Percentiles rank a stretch among this genome's conserved stretches.
These are phyloP conservation scores for Ptychadena robeensis DNA, from an alignment of 2,797 vertebrate genomes.

Conservation along the genomic window DNA sequence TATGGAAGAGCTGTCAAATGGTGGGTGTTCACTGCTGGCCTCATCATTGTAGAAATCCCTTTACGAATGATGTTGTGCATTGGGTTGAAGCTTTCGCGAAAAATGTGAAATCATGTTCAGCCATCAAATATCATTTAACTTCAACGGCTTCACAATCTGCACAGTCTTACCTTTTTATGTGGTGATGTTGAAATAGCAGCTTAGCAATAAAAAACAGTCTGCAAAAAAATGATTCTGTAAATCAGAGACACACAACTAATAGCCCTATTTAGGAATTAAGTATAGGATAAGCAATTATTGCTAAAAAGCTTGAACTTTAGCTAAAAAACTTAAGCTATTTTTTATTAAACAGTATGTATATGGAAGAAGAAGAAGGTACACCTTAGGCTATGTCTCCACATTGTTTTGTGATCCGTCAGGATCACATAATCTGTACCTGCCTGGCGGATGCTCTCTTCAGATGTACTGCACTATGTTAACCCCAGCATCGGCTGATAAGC, in stretches of 20 bases:
- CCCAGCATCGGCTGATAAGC: too few relatives aligned
- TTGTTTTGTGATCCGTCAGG: too few relatives aligned
- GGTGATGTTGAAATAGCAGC: not conserved
- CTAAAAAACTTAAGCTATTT: too few relatives aligned
- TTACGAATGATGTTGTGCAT: constrained; percentile 33
- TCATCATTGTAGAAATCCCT: constrained; percentile 36
- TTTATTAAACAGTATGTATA: too few relatives aligned
- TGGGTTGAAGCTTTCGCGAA: constrained; percentile 2
- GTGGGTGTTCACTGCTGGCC: constrained; percentile 31
- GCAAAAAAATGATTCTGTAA: not conserved
- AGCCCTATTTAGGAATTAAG: not conserved
- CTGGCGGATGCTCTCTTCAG: too few relatives aligned
- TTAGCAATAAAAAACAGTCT: not conserved
- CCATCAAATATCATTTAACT: constrained; percentile 10
- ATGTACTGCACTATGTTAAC: too few relatives aligned
- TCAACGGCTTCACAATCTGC: not conserved
- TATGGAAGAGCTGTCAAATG: constrained; percentile 28
- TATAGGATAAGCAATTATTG: not conserved
- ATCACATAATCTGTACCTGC: too few relatives aligned
- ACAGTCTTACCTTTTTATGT: not conserved
- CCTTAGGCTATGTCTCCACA: too few relatives aligned
- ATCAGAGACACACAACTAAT: not conserved
- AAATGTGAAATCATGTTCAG: not conserved
- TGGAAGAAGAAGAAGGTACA: too few relatives aligned
- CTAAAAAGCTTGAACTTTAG: too few relatives aligned